phyloP scores from a whole-genome alignment of 2,113 vertebrate species.

The Semnornis frantzii region DNA sequence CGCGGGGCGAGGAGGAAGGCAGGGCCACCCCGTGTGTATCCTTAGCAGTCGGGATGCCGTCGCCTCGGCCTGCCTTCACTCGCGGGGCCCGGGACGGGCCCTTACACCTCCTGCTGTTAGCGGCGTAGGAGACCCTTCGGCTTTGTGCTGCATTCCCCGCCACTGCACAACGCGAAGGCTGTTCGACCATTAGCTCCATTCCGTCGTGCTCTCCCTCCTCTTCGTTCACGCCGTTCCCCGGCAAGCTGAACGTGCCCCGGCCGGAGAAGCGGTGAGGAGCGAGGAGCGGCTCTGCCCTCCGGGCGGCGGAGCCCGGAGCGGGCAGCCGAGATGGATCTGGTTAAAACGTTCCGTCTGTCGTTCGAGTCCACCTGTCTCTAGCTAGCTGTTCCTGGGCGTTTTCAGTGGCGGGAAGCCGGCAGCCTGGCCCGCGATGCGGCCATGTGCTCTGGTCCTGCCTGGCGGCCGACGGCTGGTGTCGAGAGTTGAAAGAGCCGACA shows the following conservation, averaged over 20 bases:
- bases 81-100: too few relatives aligned
- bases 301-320: too few relatives aligned
- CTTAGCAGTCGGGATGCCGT: not conserved
- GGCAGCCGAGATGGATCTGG: not conserved
- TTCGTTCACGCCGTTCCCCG: not conserved
- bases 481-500: too few relatives aligned
- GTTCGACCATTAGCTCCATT: accelerated
- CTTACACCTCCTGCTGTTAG: not conserved
- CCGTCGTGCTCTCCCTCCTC: accelerated
- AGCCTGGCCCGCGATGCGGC: accelerated
- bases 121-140: not conserved
- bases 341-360: not conserved
- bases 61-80: too few relatives aligned
- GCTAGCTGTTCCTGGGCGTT: not conserved
- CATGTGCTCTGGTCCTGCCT: not conserved
- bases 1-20: accelerated
- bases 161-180: accelerated
- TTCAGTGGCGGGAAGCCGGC: accelerated
- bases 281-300: too few relatives aligned
- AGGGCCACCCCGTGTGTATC: accelerated
- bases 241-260: accelerated
- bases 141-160: not conserved
- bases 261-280: not conserved
- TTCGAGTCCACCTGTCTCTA: not conserved
- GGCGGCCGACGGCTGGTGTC: not conserved